Conservation (phyloP, 2,797 vertebrate species). For the Psittacula derbiana region DNA sequence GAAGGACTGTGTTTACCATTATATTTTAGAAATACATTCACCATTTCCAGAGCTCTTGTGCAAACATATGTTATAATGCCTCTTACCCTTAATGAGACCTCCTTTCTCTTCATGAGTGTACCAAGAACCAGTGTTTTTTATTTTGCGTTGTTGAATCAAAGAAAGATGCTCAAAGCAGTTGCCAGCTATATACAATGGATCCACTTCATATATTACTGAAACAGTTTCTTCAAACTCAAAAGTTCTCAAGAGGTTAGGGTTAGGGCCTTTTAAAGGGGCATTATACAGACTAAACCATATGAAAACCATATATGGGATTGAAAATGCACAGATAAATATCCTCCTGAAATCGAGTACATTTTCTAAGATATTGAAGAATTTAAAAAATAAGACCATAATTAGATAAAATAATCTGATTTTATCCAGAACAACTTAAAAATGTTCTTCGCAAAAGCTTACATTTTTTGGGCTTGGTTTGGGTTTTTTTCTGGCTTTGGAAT, state of each 20-base stretch:
- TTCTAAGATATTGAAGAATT: background rate
- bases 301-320: background rate
- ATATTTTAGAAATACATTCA: background rate
- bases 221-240: background rate
- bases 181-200: background rate
- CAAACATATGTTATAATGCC: background rate
- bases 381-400: background rate
- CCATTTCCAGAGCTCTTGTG: background rate
- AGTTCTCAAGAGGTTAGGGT: background rate
- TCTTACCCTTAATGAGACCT: background rate
- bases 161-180: background rate
- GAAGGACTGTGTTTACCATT: background rate
- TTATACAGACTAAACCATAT: background rate
- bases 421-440: background rate
- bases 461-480: background rate
- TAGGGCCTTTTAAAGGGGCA: background rate
- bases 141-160: background rate
- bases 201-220: background rate
- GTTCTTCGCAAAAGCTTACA: background rate
- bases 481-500: background rate
- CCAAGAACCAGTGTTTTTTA: background rate
- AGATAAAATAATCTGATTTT: background rate
- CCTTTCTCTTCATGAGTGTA: background rate
- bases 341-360: background rate
- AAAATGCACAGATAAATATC: background rate